These are phyloP conservation scores for Porites lutea DNA, from an alignment of 64 coral and sea anemone species.

Conservation along the genomic window DNA sequence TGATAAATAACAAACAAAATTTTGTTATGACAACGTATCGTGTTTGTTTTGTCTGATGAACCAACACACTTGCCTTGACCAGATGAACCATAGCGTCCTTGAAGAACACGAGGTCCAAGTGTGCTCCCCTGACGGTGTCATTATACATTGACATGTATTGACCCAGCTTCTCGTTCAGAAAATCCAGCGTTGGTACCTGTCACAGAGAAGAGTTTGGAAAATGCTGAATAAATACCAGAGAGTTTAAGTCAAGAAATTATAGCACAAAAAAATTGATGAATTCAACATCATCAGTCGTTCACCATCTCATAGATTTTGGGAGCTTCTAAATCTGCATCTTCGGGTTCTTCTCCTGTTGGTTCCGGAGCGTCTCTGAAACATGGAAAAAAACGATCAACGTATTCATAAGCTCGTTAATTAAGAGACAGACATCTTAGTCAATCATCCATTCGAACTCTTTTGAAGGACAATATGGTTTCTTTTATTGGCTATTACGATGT, in stretches of 20 bases:
- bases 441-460: background rate
- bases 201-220: background rate
- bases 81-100: conserved; percentile 98
- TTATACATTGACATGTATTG: conserved; percentile 93
- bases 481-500: no score
- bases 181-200: conserved; percentile 80
- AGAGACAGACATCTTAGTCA: background rate
- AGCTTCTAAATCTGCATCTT: conserved; percentile 85
- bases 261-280: background rate
- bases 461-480: no score
- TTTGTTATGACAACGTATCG: no score
- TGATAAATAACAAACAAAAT: background rate
- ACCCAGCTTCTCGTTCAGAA: conserved; percentile 86
- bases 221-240: background rate
- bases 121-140: conserved; percentile 92
- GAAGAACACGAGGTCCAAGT: conserved; percentile 97
- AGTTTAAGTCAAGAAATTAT: background rate
- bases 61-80: conserved; percentile 70
- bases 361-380: conserved; percentile 77
- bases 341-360: conserved; percentile 82
- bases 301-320: conserved; percentile 91
- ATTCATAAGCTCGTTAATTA: no score
- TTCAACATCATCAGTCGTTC: background rate
- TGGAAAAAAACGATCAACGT: background rate
- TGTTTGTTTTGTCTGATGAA: no score